Conservation (phyloP, 2,113 vertebrate species). For the Alligator sinensis region DNA sequence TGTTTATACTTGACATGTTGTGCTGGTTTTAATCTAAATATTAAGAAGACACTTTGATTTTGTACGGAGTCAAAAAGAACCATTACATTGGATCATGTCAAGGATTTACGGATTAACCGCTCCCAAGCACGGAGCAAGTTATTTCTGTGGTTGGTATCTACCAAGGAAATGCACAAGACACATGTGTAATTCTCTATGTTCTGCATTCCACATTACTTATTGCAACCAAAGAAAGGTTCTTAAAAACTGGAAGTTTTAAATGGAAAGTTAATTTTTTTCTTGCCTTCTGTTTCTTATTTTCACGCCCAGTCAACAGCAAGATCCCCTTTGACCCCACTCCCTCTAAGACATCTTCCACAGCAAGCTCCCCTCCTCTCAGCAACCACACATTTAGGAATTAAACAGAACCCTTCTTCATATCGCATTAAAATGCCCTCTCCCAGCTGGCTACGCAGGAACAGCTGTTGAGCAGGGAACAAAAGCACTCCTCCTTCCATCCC, state of each 20-base stretch:
- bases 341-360: neutral
- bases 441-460: neutral
- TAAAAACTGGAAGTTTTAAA: neutral
- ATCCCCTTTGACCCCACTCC: neutral
- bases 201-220: neutral
- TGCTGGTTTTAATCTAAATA: neutral
- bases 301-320: rapidly evolving
- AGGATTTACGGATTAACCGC: rapidly evolving
- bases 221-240: neutral
- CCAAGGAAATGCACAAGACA: neutral
- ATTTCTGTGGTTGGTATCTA: neutral
- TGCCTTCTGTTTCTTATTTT: neutral
- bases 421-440: neutral
- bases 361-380: neutral
- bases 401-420: neutral
- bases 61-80: neutral
- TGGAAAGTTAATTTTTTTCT: neutral
- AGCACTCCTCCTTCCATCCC: neutral
- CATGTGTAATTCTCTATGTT: neutral
- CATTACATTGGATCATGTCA: rapidly evolving
- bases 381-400: neutral
- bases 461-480: neutral
- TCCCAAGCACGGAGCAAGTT: rapidly evolving
- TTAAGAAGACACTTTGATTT: neutral
- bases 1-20: neutral